Percentiles rank a stretch among this genome's conserved stretches.
phyloP scores from a whole-genome alignment of 1,140 invertebrate species.

The Pseudobourletiella spinata region DNA sequence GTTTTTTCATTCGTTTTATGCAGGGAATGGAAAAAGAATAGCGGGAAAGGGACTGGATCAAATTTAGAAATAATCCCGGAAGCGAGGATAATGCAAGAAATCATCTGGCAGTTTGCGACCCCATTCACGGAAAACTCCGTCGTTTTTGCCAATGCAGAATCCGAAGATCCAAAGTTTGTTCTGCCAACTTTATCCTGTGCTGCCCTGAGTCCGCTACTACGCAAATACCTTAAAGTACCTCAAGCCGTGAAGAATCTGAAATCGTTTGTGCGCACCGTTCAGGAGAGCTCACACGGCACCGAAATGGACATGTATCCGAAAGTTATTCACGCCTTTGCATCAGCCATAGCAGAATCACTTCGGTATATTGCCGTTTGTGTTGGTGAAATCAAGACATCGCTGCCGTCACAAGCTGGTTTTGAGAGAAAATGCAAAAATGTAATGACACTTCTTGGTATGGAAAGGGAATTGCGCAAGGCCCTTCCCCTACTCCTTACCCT shows the following conservation, averaged over 20 bases:
- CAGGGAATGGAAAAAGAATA: constrained; percentile 27
- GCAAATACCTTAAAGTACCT: background rate
- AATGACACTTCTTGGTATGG: constrained; percentile 21
- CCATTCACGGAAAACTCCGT: constrained; percentile 9
- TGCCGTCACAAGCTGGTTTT: too few species aligned
- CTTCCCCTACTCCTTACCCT: constrained; percentile 1
- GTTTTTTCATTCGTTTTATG: background rate
- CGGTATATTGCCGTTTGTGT: background rate
- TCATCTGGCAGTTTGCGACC: constrained; percentile 20
- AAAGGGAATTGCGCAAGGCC: background rate
- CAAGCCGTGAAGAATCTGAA: constrained; percentile 1
- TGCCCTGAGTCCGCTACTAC: background rate
- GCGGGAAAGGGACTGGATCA: background rate
- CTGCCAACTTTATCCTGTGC: constrained; percentile 9
- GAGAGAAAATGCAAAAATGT: too few species aligned
- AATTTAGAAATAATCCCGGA: constrained; percentile 4
- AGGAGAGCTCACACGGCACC: background rate
- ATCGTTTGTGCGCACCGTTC: constrained; percentile 1
- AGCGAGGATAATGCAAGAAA: constrained; percentile 19
- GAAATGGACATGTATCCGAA: background rate
- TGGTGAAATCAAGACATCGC: background rate
- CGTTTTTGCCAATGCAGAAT: constrained; percentile 20
- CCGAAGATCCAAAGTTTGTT: constrained; percentile 6
- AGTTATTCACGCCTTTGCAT: background rate
- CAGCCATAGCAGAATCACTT: background rate